Base-by-base conservation (phyloP, 2,888 invertebrate species). In the Dicyrtomina minuta region DNA sequence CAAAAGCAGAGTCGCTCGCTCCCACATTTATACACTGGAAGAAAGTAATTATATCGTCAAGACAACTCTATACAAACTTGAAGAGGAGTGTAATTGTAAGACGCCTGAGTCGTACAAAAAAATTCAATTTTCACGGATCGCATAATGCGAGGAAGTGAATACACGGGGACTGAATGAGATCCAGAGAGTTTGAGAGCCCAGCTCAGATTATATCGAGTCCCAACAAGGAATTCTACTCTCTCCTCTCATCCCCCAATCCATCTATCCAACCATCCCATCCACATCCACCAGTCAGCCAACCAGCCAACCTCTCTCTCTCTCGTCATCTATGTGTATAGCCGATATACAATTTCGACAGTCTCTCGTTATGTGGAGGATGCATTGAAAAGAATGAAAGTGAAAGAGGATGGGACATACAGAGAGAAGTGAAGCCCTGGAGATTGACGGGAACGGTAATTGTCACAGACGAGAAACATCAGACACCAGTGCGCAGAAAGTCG, bases 401-500 rank as follows among this genome's bases (percentile, higher is more conserved):
- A 55, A 66, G 55, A 66, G 41, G 66, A 66, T 39, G 53, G 39
- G 65, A 53, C 26, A 49, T 17, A 39, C 15, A 33, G 53, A 53
- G 20, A 4, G n/a, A 22, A 24, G 24, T 17, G 20, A 39, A 58
- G 39, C 39, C 33, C 26, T 15, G 26, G 51, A 53, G 60, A 67
- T 49, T 60, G 60, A 67, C 49, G 60, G 60, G 22, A 24, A 26
- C 17, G 53, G 59, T 59, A 67, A 67, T 59, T 67, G 60, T 67
- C 67, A 67, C 60, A 24, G 62, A 62, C 65, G 61, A 62, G 61
- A 61, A 39, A 46, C 67, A 59, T 58, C 59, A 67, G 67, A 33
- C 49, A 27, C 10, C 13, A 44, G 22, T 43, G 26, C 55, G 26
- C 26, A 55, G 26, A 55, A 24, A 26, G 26, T 26, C 20, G 20